These are phyloP conservation scores for Stigmatopora nigra DNA, from an alignment of 2,113 vertebrate species.

Conservation along the genomic window DNA sequence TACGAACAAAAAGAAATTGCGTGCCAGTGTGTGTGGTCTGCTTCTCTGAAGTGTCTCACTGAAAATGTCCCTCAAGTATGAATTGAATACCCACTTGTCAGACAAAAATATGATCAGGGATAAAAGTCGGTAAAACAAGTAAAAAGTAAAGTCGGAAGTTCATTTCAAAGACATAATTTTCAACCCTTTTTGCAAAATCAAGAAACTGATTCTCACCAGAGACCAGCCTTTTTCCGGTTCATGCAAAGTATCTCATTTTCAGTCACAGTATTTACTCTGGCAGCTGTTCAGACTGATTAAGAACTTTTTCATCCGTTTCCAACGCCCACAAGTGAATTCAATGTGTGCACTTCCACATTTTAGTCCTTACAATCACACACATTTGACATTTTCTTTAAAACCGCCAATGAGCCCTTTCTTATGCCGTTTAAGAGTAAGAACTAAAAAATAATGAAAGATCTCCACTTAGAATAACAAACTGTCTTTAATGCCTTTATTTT, in stretches of 20 bases:
- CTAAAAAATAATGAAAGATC: slow-evolving; percentile 30
- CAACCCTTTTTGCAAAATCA: background rate
- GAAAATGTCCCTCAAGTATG: background rate
- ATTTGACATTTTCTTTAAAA: slow-evolving; percentile 46
- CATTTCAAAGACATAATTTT: slow-evolving; percentile 3
- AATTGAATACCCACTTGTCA: background rate
- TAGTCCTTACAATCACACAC: slow-evolving; percentile 28
- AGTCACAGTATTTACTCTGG: slow-evolving; percentile 45
- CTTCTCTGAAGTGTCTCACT: background rate
- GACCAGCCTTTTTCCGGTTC: slow-evolving; percentile 24
- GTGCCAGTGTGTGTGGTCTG: background rate
- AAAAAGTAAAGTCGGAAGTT: background rate
- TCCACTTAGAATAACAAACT: slow-evolving; percentile 63
- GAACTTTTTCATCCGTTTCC: slow-evolving; percentile 31
- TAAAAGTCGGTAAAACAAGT: background rate
- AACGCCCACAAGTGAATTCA: slow-evolving; percentile 39
- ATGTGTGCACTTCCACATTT: slow-evolving; percentile 35
- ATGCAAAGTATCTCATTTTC: slow-evolving; percentile 28
- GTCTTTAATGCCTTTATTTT: slow-evolving; percentile 31
- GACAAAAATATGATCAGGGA: background rate
- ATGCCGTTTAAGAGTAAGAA: slow-evolving; percentile 3
- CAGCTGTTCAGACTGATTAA: slow-evolving; percentile 18
- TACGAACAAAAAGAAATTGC: background rate
- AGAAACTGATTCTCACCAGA: slow-evolving; percentile 7
- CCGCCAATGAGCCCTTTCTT: slow-evolving; percentile 35